Base-by-base conservation (phyloP, 2,113 vertebrate genomes). In the Ailuropoda melanoleuca region DNA sequence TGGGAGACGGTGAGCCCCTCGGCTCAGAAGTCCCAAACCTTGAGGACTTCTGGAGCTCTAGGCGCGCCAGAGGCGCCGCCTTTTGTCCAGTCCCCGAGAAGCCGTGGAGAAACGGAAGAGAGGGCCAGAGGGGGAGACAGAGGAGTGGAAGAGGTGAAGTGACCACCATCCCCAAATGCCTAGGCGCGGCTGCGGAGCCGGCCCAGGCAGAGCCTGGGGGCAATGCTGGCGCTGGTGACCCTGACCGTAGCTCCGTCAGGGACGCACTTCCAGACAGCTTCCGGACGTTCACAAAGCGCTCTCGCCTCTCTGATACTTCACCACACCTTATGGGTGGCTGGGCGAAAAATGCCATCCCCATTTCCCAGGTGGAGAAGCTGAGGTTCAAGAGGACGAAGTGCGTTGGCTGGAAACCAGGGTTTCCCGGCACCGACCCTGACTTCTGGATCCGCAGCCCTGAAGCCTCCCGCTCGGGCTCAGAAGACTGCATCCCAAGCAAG, bases 51-150 rank as follows among this genome's bases (percentile, higher is more conserved):
- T 31, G 6, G 58, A n/a, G 46, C n/a, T 64, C 74, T 55, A 19
- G 8, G 43, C 34, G 24, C 23, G 34, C 90, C 23, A 2, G 18
- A 34, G 55, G 58, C 31, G 2, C 87, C 34, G 48, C 88, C 97
- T 93, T 96, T 97, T 97, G 95, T 97, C 97, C 96, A 6, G 78
- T 66, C 24, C 90, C 43, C 8, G 50, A 74, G 55, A 81, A 77
- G 82, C 86, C 50, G 11, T 3, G 55, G 95, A 87, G 92, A 74
- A 92, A 55, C 58, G 55, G 39, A 74, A 72, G 90, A 96, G 68
- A 26, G 26, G 56, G 68, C 56, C 14, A 3, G 13, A 12, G 31
- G 10, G 43, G 13, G 4, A n/a, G 50, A 56, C 39, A 58, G 58
- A 72, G 43, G 24, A 29, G 29, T 34, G n/a, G 80, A 48, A 50